These are phyloP conservation scores for Elephantulus edwardii DNA, from an alignment of 2,113 vertebrate genomes.

Conservation along the genomic window DNA sequence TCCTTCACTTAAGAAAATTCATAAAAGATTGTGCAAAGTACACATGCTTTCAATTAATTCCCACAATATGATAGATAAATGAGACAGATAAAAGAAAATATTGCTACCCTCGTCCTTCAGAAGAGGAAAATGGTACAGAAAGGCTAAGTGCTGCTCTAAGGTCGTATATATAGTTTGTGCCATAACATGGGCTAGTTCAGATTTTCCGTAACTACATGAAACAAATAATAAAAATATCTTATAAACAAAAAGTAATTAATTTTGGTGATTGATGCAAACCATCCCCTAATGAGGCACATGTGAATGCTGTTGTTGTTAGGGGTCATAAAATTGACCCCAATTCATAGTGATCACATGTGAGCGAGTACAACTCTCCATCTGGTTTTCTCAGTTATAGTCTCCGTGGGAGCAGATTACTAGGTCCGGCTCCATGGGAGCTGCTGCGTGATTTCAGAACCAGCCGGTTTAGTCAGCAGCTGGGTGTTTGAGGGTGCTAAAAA, in stretches of 20 bases:
- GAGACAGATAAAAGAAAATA: not conserved
- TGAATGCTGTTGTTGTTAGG: not conserved
- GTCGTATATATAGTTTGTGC: not conserved
- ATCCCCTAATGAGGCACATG: not conserved
- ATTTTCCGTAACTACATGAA: not conserved
- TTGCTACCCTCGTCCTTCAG: not conserved
- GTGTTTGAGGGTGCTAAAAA: not conserved
- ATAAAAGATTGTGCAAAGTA: not conserved
- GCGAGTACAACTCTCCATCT: not conserved
- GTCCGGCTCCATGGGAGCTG: not conserved
- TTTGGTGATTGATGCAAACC: slow-evolving; percentile 38
- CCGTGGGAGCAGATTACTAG: too few species aligned
- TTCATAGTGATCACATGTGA: not conserved
- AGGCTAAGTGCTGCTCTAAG: not conserved
- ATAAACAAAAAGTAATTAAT: slow-evolving; percentile 18
- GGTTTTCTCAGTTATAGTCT: not conserved
- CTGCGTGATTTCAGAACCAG: not conserved
- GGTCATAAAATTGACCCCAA: not conserved
- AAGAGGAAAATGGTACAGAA: not conserved
- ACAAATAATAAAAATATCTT: slow-evolving; percentile 15
- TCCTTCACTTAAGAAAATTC: not conserved
- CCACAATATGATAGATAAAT: not conserved
- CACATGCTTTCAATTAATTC: not conserved
- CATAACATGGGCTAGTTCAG: not conserved
- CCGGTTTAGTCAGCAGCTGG: not conserved